phyloP scores from a whole-genome alignment of 2,113 vertebrate species.

The Oreochromis spilurus region DNA sequence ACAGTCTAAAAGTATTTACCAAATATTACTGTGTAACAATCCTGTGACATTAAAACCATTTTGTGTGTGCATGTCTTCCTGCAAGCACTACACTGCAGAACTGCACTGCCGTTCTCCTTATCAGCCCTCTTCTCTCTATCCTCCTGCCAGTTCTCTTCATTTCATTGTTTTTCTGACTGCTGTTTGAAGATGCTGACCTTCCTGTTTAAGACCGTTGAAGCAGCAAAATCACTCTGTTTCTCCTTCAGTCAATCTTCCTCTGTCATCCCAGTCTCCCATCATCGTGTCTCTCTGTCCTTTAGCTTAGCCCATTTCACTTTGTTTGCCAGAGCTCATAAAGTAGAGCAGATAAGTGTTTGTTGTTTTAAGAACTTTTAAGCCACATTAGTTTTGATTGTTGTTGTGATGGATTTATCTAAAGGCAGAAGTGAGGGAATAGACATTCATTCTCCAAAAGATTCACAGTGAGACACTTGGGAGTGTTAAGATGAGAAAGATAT shows the following conservation, averaged over 20 bases:
- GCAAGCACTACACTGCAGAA: neutral
- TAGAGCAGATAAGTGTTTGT: neutral
- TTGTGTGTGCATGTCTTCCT: neutral
- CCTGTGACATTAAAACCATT: neutral
- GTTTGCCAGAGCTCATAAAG: neutral
- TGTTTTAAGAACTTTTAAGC: neutral
- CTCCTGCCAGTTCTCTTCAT: neutral
- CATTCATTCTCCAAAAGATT: neutral
- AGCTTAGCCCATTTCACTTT: neutral
- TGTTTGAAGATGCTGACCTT: constrained; percentile 27
- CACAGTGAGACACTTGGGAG: rapidly evolving
- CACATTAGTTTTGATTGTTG: neutral
- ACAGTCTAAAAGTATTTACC: neutral
- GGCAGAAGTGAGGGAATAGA: neutral
- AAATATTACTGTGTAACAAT: rapidly evolving
- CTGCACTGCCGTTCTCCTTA: neutral
- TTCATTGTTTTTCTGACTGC: neutral
- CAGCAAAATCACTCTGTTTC: constrained; percentile 14
- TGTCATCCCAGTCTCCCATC: neutral
- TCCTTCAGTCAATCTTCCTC: neutral
- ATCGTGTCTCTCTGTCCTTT: neutral
- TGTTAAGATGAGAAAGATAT: neutral
- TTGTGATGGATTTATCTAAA: neutral
- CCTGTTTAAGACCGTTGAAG: neutral
- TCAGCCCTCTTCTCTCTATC: neutral